Percentiles rank a stretch among this genome's conserved stretches.
These are phyloP conservation scores for Amazona vittata DNA, from an alignment of 2,113 vertebrate species.

Conservation along the genomic window DNA sequence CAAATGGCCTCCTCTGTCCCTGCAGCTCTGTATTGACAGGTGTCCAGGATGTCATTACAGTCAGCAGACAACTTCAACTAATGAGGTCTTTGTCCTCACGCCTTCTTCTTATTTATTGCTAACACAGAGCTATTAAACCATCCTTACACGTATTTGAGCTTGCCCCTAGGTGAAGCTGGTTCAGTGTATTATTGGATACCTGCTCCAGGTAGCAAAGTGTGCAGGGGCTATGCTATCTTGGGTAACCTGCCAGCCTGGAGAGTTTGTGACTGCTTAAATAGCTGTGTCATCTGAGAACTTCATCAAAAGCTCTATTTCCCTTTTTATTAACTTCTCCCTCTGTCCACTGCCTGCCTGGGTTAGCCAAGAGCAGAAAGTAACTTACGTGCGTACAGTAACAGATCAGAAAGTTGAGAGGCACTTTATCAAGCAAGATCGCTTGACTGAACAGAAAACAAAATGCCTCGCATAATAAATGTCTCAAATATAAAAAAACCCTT, in stretches of 20 bases:
- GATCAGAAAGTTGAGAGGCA: not conserved
- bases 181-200: not conserved
- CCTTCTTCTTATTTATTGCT: not conserved
- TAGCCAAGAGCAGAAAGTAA: not conserved
- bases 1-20: not conserved
- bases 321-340: not conserved
- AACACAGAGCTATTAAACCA: not conserved
- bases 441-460: not conserved
- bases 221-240: not conserved
- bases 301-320: not conserved
- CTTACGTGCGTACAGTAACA: not conserved
- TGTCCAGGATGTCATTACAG: constrained; percentile 47
- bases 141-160: not conserved
- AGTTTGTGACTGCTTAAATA: not conserved
- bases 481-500: not conserved
- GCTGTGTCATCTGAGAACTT: not conserved
- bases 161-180: not conserved
- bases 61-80: not conserved
- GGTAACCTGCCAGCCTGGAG: not conserved
- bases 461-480: not conserved
- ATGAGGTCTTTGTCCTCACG: constrained; percentile 11
- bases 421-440: not conserved
- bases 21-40: constrained; percentile 21
- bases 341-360: not conserved
- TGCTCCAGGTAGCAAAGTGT: not conserved